These are phyloP conservation scores for Poecilus cupreus DNA, from an alignment of 2,888 invertebrate species.

Conservation along the genomic window DNA sequence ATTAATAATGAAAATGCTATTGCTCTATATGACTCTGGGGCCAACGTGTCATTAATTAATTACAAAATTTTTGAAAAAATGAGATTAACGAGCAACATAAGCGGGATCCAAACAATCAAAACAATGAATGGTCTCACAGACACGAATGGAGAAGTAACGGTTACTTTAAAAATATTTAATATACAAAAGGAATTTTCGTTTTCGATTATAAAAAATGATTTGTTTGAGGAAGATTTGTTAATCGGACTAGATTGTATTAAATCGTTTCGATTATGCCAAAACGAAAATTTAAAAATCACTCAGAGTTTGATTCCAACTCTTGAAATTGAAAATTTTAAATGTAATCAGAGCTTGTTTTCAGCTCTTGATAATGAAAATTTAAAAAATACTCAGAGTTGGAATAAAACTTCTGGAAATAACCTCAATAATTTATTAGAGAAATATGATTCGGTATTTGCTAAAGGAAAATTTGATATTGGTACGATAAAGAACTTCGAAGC, in stretches of 20 bases:
- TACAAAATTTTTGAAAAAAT: constrained; percentile 56
- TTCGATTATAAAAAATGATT: constrained; percentile 59
- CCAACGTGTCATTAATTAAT: constrained; percentile 62
- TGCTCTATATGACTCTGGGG: constrained; percentile 62
- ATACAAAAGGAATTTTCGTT: constrained; percentile 61
- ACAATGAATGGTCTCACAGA: constrained; percentile 50
- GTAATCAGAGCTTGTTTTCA: not conserved
- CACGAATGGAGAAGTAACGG: constrained; percentile 60
- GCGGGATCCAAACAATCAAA: constrained; percentile 17
- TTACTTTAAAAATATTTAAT: constrained; percentile 63
- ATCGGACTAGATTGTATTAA: constrained; percentile 57
- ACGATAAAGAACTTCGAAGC: not conserved
- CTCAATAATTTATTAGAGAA: not conserved
- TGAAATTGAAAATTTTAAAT: not conserved
- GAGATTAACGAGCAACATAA: constrained; percentile 15
- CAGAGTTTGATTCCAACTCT: constrained; percentile 37
- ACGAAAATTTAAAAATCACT: no score
- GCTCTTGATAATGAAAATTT: not conserved
- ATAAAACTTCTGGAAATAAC: not conserved
- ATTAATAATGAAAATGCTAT: constrained; percentile 22
- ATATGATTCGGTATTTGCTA: no score
- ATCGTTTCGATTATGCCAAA: no score
- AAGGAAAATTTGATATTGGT: not conserved
- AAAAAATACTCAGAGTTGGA: not conserved
- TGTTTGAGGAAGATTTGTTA: no score